phyloP scores from a whole-genome alignment of 2,888 invertebrate species.

The Nephrocerus scutellatus region DNA sequence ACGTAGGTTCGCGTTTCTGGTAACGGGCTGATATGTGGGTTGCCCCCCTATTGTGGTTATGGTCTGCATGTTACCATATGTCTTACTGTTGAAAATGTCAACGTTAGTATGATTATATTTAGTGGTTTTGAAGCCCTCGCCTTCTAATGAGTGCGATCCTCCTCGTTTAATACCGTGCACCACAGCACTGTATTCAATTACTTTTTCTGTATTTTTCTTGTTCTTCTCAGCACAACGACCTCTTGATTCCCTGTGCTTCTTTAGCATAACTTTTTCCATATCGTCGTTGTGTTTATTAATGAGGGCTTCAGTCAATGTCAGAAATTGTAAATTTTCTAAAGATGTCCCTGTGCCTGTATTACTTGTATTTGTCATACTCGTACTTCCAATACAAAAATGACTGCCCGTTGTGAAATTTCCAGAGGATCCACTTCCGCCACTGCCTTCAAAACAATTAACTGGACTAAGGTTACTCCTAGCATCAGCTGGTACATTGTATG shows the following conservation, averaged over 20 bases:
- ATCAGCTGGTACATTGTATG: constrained; percentile 43
- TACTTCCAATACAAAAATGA: constrained; percentile 52
- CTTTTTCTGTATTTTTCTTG: constrained; percentile 40
- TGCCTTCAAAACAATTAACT: constrained; percentile 47
- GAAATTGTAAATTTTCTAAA: constrained; percentile 48
- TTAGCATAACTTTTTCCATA: constrained; percentile 73
- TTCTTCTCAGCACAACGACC: constrained; percentile 48
- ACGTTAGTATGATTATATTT: constrained; percentile 50
- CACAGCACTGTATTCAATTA: constrained; percentile 36
- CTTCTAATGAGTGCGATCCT: constrained; percentile 57
- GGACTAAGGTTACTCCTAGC: constrained; percentile 36
- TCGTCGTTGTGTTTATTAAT: constrained; percentile 68
- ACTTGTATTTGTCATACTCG: constrained; percentile 49
- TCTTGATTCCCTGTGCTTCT: constrained; percentile 60
- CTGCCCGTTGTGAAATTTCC: constrained; percentile 56
- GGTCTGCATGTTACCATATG: constrained; percentile 23
- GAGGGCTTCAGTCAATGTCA: constrained; percentile 56
- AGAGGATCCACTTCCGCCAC: constrained; percentile 57
- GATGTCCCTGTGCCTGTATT: constrained; percentile 47
- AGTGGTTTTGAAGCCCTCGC: constrained; percentile 52
- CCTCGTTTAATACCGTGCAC: constrained; percentile 57
- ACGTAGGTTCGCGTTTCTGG: constrained; percentile 52
- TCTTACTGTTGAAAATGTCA: constrained; percentile 18
- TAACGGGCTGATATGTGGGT: constrained; percentile 22
- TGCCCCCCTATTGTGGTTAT: constrained; percentile 14